phyloP scores from a whole-genome alignment of 2,888 invertebrate genomes.

The Oscheius myriophilus region DNA sequence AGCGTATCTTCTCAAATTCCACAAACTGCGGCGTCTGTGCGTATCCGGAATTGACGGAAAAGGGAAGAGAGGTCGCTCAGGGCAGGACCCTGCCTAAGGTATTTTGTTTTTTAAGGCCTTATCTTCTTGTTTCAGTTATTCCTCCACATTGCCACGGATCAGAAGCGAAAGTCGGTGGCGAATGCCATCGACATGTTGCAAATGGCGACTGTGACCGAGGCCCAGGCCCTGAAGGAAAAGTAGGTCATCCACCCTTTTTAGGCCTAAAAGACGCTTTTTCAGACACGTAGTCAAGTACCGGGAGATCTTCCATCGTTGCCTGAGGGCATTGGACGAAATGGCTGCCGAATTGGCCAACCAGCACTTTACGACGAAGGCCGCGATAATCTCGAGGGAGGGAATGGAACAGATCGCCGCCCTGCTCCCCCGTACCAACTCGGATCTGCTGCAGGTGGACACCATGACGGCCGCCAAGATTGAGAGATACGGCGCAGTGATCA shows the following conservation, averaged over 20 bases:
- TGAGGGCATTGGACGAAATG: constrained; percentile 45
- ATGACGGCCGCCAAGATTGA: constrained; percentile 60
- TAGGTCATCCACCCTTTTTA: constrained; percentile 7
- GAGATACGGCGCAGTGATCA: constrained; percentile 55
- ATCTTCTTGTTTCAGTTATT: constrained; percentile 44
- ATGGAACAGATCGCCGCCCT: constrained; percentile 66
- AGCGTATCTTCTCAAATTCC: constrained; percentile 17
- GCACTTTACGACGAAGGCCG: constrained; percentile 41
- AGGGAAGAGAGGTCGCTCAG: constrained; percentile 46
- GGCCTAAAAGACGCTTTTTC: neutral
- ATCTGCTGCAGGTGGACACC: constrained; percentile 63
- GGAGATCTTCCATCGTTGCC: constrained; percentile 57
- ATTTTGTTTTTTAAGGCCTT: neutral
- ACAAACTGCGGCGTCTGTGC: constrained; percentile 30
- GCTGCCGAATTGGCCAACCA: constrained; percentile 48
- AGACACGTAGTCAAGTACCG: constrained; percentile 60
- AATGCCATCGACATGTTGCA: constrained; percentile 38
- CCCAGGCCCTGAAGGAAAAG: constrained; percentile 63
- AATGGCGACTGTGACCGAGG: constrained; percentile 62
- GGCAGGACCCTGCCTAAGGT: constrained; percentile 48
- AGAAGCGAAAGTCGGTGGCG: constrained; percentile 36
- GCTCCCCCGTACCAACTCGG: constrained; percentile 68
- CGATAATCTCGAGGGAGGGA: constrained; percentile 58
- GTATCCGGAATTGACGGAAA: constrained; percentile 56
- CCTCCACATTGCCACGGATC: constrained; percentile 49